Evolutionary conservation across 2,888 invertebrate genomes (phyloP).

Genomic region (Leptinotarsa tumamoca): DNA sequence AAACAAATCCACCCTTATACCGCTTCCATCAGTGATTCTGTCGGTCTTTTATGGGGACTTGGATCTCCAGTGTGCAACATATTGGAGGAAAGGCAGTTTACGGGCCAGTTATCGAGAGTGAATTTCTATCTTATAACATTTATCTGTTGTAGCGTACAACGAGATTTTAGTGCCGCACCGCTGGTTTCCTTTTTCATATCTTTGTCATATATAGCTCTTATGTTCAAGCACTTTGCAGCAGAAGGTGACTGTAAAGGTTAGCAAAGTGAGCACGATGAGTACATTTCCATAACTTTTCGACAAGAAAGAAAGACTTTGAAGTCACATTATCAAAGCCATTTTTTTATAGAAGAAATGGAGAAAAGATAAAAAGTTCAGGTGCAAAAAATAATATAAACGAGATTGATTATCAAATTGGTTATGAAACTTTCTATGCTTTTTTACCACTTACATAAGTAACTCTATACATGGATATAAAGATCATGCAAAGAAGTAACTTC

Average conservation of each 20-base stretch:
- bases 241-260: no score
- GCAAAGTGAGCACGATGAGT: no score
- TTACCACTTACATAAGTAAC: no score
- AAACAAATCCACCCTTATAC: not conserved
- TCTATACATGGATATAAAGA: no score
- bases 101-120: conserved; percentile 49
- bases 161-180: conserved; percentile 50
- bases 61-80: conserved; percentile 25
- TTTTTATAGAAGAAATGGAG: not conserved
- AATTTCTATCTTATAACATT: conserved; percentile 52
- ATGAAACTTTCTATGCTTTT: no score
- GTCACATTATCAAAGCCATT: not conserved
- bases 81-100: conserved; percentile 43
- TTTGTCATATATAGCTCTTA: not conserved
- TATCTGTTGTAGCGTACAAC: conserved; percentile 54
- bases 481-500: no score
- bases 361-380: no score
- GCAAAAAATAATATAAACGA: no score
- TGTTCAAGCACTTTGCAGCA: not conserved
- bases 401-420: no score
- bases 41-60: conserved; percentile 23
- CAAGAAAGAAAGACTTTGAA: not conserved
- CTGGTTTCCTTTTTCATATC: conserved; percentile 45
- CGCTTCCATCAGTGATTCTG: conserved; percentile 7
- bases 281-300: not conserved